Conservation (phyloP, 2,888 invertebrate genomes). For the Nezara viridula region DNA sequence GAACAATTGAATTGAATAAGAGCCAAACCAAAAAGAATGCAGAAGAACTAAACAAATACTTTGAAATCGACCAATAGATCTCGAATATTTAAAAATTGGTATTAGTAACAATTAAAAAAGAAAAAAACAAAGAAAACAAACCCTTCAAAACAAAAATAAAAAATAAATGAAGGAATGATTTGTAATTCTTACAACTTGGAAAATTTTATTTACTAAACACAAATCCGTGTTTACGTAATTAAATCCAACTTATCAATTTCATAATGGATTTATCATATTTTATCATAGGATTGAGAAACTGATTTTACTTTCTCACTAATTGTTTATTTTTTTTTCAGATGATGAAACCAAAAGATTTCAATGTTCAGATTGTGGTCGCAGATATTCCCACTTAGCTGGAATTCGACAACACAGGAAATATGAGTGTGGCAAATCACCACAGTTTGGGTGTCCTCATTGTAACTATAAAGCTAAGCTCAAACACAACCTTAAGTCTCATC, state of each 20-base stretch:
- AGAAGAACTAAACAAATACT: too few species aligned
- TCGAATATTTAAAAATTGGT: too few species aligned
- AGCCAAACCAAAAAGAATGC: too few species aligned
- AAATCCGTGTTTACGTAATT: neutral
- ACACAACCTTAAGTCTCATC: conserved; percentile 54
- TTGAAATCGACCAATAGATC: too few species aligned
- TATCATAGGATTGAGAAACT: neutral
- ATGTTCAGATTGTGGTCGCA: conserved; percentile 17
- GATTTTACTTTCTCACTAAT: neutral
- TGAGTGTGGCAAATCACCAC: conserved; percentile 74
- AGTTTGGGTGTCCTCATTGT: conserved; percentile 75
- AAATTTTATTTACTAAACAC: too few species aligned
- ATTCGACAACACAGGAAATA: conserved; percentile 53
- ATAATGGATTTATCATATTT: neutral
- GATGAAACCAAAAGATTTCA: neutral
- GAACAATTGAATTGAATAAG: too few species aligned
- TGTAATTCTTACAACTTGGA: too few species aligned
- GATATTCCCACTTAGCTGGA: neutral
- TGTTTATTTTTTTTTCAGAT: neutral
- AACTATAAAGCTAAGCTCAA: conserved; percentile 85
- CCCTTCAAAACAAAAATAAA: too few species aligned
- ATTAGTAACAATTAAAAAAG: too few species aligned
- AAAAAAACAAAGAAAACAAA: too few species aligned
- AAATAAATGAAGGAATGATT: too few species aligned
- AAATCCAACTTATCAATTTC: neutral